These are phyloP conservation scores for Perizoma flavofasciatum DNA, from an alignment of 2,888 invertebrate species.

Conservation along the genomic window DNA sequence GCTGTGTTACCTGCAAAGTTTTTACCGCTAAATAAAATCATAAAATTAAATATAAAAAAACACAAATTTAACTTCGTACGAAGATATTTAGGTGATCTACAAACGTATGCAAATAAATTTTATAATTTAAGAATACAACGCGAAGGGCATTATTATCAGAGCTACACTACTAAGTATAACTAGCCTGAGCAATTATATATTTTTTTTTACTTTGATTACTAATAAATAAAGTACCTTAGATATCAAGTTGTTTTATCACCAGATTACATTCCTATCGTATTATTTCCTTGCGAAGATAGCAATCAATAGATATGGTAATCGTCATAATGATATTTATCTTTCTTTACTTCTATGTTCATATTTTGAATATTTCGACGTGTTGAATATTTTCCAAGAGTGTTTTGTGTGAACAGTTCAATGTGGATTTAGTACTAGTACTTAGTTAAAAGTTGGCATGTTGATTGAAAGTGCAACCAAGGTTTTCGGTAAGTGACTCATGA, in stretches of 20 bases:
- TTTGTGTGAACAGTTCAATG: constrained; percentile 11
- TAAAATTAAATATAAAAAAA: no score
- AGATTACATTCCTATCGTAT: constrained; percentile 33
- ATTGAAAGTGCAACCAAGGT: not conserved
- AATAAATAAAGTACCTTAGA: not conserved
- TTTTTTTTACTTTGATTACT: no score
- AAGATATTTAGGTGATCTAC: no score
- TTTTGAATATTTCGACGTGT: constrained; percentile 50
- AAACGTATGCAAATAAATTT: no score
- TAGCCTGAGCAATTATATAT: no score
- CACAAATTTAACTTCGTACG: no score
- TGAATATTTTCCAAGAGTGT: constrained; percentile 22
- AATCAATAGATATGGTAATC: constrained; percentile 65
- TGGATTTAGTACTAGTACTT: no score
- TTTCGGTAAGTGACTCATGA: constrained; percentile 15
- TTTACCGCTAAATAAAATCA: no score
- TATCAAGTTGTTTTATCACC: constrained; percentile 26
- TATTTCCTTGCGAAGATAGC: constrained; percentile 68
- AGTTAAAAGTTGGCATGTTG: not conserved
- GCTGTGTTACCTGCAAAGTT: no score
- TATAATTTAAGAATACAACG: no score
- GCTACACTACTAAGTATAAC: no score
- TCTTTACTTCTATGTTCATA: constrained; percentile 53
- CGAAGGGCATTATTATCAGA: no score
- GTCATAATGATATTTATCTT: constrained; percentile 49